Conservation (phyloP, 2,888 invertebrate species). For the Furcula furcula region DNA sequence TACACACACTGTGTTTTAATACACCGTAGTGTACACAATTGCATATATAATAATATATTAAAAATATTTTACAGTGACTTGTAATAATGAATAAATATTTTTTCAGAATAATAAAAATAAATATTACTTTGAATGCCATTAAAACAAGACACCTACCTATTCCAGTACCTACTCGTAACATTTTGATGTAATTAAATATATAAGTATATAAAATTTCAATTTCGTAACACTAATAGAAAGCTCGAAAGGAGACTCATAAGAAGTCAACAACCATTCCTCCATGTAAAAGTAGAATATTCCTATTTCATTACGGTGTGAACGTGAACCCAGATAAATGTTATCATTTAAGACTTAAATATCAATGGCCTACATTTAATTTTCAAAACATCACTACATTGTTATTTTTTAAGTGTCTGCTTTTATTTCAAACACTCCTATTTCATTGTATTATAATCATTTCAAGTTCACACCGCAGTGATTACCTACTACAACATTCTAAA, state of each 20-base stretch:
- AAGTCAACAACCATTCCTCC: conserved; percentile 73
- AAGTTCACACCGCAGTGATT: conserved; percentile 21
- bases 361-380: not conserved
- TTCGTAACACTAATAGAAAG: conserved; percentile 64
- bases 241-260: conserved; percentile 75
- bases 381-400: too few species aligned
- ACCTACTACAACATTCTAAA: conserved; percentile 19
- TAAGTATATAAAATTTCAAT: conserved; percentile 19
- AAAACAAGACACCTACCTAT: too few species aligned
- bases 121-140: too few species aligned
- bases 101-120: too few species aligned
- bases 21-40: too few species aligned
- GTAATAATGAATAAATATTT: too few species aligned
- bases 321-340: conserved; percentile 8
- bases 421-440: too few species aligned
- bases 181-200: conserved; percentile 14
- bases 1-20: too few species aligned
- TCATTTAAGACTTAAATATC: not conserved
- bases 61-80: too few species aligned
- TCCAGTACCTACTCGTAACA: conserved; percentile 1
- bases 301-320: conserved; percentile 16
- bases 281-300: conserved; percentile 24
- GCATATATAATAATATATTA: too few species aligned
- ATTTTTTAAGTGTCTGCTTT: too few species aligned
- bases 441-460: conserved; percentile 1